Conservation (phyloP, 2,113 vertebrate species). For the Mystacornis crossleyi region DNA sequence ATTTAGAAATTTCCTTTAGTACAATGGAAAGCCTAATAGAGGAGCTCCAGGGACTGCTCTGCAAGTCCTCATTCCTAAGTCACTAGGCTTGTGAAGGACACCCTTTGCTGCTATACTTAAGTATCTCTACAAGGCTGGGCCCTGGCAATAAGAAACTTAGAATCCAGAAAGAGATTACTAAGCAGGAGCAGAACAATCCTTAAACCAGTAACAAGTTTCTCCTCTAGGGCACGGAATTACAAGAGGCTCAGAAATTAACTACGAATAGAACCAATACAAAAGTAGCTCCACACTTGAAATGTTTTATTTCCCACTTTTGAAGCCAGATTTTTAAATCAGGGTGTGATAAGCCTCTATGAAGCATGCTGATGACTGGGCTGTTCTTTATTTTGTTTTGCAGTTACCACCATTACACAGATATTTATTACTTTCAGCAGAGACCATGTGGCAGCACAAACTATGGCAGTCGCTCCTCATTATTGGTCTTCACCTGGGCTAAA, state of each 20-base stretch:
- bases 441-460: neutral
- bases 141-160: neutral
- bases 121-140: neutral
- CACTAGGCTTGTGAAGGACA: neutral
- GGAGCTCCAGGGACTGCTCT: neutral
- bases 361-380: neutral
- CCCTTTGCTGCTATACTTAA: neutral
- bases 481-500: neutral
- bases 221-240: neutral
- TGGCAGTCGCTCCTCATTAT: neutral
- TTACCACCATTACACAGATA: neutral
- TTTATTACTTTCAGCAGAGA: neutral
- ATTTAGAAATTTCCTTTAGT: neutral
- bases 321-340: neutral
- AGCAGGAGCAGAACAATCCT: neutral
- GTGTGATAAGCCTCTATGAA: neutral
- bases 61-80: fast-evolving
- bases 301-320: neutral
- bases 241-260: neutral
- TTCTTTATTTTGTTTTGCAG: neutral
- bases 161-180: neutral
- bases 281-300: neutral
- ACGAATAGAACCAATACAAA: neutral
- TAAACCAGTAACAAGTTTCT: neutral
- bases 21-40: neutral